Percentiles rank a stretch among this genome's conserved stretches.
These are phyloP conservation scores for Hylaeus volcanicus DNA, from an alignment of 1,140 invertebrate species.

Conservation along the genomic window DNA sequence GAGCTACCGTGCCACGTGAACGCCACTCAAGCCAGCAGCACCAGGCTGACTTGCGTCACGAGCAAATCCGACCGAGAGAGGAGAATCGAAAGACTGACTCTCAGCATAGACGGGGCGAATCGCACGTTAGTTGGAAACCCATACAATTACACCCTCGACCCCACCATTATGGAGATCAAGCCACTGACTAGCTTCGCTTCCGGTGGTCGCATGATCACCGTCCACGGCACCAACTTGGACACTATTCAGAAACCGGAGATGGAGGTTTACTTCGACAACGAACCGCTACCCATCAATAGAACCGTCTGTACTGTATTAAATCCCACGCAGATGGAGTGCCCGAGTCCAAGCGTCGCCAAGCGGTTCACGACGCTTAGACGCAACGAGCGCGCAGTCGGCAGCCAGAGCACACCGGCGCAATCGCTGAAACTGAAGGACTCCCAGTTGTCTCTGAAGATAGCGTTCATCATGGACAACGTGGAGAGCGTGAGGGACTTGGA, in stretches of 20 bases:
- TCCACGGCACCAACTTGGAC: constrained; percentile 94
- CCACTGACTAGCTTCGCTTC: constrained; percentile 92
- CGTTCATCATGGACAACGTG: constrained; percentile 98
- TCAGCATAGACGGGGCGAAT: constrained; percentile 92
- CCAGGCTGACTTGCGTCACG: constrained; percentile 92
- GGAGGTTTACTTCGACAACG: constrained; percentile 88
- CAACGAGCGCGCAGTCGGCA: constrained; percentile 35
- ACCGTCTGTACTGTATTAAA: constrained; percentile 93
- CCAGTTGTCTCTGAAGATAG: constrained; percentile 87
- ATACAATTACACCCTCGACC: constrained; percentile 95
- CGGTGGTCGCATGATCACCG: constrained; percentile 95
- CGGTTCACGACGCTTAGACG: constrained; percentile 70
- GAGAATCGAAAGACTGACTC: constrained; percentile 84
- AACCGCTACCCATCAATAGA: constrained; percentile 87
- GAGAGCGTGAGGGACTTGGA: constrained; percentile 92
- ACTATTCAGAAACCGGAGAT: constrained; percentile 95
- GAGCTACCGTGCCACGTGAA: constrained; percentile 94
- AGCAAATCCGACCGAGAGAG: constrained; percentile 84
- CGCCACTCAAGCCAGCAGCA: constrained; percentile 92
- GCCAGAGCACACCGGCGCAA: constrained; percentile 42
- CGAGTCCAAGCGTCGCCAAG: constrained; percentile 87
- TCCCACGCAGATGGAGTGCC: constrained; percentile 96
- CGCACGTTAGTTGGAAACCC: constrained; percentile 85
- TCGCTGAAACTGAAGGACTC: constrained; percentile 78
- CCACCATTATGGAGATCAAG: constrained; percentile 96